Conservation (phyloP, 2,113 vertebrate genomes). For the Rattus rattus region DNA sequence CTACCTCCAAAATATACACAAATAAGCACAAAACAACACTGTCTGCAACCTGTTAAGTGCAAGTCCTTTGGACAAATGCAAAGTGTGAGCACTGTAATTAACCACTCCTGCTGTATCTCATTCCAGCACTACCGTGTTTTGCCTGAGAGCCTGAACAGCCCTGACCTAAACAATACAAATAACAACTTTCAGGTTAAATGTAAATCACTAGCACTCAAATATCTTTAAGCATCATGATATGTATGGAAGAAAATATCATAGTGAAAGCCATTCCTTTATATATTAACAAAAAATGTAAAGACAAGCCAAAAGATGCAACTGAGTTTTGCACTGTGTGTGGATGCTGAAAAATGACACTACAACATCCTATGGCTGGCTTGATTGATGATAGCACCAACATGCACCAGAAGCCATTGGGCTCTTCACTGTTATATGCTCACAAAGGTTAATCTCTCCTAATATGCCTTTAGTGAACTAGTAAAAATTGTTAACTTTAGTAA, state of each 20-base stretch:
- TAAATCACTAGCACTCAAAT: not conserved
- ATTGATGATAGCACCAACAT: not conserved
- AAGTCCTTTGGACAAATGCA: not conserved
- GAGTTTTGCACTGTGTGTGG: not conserved
- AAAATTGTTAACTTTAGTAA: slow-evolving; percentile 14
- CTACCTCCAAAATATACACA: not conserved
- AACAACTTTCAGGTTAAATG: not conserved
- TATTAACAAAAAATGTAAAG: not conserved
- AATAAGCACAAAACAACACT: not conserved
- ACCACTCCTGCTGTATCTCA: not conserved
- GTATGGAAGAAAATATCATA: not conserved
- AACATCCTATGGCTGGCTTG: not conserved
- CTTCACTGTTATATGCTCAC: not conserved
- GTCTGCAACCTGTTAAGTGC: not conserved
- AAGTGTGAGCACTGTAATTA: not conserved
- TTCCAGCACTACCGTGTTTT: not conserved
- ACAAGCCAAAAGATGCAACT: not conserved
- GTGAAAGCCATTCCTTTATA: not conserved
- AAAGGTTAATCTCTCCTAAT: not conserved
- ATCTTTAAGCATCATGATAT: not conserved
- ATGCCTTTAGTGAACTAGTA: not conserved
- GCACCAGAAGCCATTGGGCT: not conserved
- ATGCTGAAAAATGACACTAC: not conserved
- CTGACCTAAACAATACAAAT: not conserved
- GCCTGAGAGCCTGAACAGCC: not conserved